Conservation (phyloP, 2,113 vertebrate species). For the Otocyon megalotis region DNA sequence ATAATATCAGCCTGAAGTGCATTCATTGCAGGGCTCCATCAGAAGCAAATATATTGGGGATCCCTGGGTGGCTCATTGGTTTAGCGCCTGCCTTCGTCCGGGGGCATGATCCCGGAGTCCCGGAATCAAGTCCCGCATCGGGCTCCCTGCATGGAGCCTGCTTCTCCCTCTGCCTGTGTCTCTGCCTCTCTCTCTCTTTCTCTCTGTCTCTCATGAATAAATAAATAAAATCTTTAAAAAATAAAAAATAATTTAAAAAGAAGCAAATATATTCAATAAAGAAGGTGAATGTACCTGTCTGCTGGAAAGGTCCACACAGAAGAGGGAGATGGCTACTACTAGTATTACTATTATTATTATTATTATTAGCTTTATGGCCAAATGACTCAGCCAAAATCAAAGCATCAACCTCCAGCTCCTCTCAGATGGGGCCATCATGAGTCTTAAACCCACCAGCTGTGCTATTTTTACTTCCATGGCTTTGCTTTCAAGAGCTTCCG, state of each 20-base stretch:
- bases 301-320: neutral
- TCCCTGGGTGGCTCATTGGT: no score
- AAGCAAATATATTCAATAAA: neutral
- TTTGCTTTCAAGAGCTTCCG: slow-evolving; percentile 27
- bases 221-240: no score
- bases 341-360: neutral
- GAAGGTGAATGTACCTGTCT: neutral
- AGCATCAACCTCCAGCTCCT: neutral
- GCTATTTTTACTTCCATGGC: neutral
- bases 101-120: no score
- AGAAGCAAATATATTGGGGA: neutral
- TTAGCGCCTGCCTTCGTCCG: no score
- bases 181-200: no score
- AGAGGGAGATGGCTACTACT: neutral
- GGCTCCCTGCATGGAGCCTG: no score
- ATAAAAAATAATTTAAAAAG: neutral
- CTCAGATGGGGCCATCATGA: neutral
- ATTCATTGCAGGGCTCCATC: neutral
- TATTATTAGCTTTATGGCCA: neutral
- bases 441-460: neutral
- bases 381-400: neutral
- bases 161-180: no score
- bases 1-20: neutral
- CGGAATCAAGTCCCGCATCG: no score
- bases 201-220: no score